Evolutionary conservation across 2,888 invertebrate genomes (phyloP).

Genomic region (Rotaria socialis): DNA sequence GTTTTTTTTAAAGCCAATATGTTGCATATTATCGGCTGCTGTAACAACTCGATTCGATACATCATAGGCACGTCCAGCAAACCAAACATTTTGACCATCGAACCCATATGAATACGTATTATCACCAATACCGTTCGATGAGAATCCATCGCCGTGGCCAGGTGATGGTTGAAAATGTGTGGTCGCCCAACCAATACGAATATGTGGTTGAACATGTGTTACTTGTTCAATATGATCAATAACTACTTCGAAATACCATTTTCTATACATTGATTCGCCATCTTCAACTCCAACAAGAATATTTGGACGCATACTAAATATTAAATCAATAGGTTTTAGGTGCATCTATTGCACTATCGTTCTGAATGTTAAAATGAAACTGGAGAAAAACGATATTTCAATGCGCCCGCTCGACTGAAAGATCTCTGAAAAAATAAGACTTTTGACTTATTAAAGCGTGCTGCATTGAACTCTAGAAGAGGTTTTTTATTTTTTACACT

Average conservation of each 20-base stretch:
- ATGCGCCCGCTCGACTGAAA: too few species aligned
- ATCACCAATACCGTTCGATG: conserved; percentile 96
- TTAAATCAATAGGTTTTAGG: too few species aligned
- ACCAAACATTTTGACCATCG: conserved; percentile 86
- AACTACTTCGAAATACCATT: conserved; percentile 98
- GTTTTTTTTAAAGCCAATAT: conserved; percentile 39
- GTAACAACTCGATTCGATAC: not conserved
- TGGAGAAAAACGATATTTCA: too few species aligned
- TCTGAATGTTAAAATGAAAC: too few species aligned
- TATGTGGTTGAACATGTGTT: conserved; percentile 87
- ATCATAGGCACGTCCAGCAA: conserved; percentile 35
- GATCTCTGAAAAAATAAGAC: too few species aligned
- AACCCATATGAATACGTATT: conserved; percentile 94
- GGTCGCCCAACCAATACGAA: conserved; percentile 97
- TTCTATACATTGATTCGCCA: conserved; percentile 90
- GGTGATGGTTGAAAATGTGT: conserved; percentile 81
- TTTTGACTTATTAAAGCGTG: too few species aligned
- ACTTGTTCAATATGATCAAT: conserved; percentile 80
- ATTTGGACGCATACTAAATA: conserved; percentile 81
- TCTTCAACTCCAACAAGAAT: conserved; percentile 93
- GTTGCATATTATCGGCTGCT: conserved; percentile 28
- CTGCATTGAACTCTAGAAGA: too few species aligned
- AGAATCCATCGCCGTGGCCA: conserved; percentile 91
- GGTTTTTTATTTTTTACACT: too few species aligned
- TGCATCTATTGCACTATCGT: too few species aligned